Conservation (phyloP, 2,888 invertebrate genomes). For the Onchidella celtica region DNA sequence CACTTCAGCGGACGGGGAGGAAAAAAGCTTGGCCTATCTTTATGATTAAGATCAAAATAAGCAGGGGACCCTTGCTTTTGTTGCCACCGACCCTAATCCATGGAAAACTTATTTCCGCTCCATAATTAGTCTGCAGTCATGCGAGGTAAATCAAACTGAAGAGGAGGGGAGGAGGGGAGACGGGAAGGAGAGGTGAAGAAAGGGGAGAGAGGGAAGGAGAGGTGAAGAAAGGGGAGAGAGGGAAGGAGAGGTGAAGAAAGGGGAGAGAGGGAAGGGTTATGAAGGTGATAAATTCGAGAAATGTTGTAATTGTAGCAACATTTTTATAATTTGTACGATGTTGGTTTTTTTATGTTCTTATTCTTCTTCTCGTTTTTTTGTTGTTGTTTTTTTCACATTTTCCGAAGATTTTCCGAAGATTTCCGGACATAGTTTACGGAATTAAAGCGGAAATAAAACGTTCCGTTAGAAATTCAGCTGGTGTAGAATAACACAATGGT, state of each 20-base stretch:
- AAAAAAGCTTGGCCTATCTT: constrained; percentile 22
- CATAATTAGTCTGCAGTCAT: constrained; percentile 40
- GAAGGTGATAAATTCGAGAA: no score
- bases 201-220: not conserved
- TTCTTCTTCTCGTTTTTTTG: no score
- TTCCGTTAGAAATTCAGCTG: no score
- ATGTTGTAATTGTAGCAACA: no score
- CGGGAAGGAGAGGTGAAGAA: not conserved
- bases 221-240: not conserved
- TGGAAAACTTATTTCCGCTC: constrained; percentile 46
- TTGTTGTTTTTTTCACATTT: no score
- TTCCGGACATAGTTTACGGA: no score
- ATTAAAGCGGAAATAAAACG: no score
- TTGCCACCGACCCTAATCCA: constrained; percentile 23
- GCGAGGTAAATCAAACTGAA: constrained; percentile 5
- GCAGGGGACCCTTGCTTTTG: constrained; percentile 7
- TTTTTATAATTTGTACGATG: no score
- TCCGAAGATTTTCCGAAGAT: no score
- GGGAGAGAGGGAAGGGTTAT: not conserved
- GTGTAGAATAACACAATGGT: no score
- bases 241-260: not conserved
- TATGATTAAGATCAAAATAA: constrained; percentile 25
- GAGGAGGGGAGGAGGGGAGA: not conserved
- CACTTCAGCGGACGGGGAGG: constrained; percentile 17
- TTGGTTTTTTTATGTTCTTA: no score